phyloP scores from a whole-genome alignment of 2,797 vertebrate genomes.

The Anabas testudineus region DNA sequence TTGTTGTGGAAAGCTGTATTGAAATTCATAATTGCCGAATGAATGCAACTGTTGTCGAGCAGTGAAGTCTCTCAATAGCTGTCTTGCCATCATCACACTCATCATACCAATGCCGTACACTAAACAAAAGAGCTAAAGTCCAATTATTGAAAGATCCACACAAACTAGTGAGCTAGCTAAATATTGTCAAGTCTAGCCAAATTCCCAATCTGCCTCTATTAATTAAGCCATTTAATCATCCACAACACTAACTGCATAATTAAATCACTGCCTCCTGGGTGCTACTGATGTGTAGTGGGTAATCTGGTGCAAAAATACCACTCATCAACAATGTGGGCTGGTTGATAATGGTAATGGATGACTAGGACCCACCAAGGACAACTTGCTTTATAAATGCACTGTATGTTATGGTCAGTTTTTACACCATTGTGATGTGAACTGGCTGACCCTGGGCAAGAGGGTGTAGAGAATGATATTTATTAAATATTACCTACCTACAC shows the following conservation, averaged over 20 bases:
- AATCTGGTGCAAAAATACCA: conserved; percentile 81
- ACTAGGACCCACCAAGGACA: conserved; percentile 60
- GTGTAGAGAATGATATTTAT: background rate
- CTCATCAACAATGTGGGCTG: conserved; percentile 80
- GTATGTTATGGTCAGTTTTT: conserved; percentile 45
- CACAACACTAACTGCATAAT: conserved; percentile 86
- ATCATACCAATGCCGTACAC: conserved; percentile 75
- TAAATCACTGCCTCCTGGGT: conserved; percentile 86
- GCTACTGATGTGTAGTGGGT: conserved; percentile 79
- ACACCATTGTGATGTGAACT: conserved; percentile 6
- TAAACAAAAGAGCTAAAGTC: conserved; percentile 79
- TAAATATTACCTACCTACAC: background rate
- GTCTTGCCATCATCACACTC: conserved; percentile 68
- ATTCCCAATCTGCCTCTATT: conserved; percentile 85
- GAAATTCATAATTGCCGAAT: conserved; percentile 73
- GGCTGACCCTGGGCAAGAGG: background rate
- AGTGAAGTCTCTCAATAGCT: conserved; percentile 70
- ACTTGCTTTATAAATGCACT: conserved; percentile 47
- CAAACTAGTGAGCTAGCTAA: conserved; percentile 78
- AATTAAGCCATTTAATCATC: conserved; percentile 87
- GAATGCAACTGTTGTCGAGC: conserved; percentile 64
- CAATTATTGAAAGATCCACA: conserved; percentile 80
- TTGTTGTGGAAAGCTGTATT: conserved; percentile 57
- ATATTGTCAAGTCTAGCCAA: conserved; percentile 81
- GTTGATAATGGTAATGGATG: conserved; percentile 80